A percentile compares a stretch with the other conserved stretches of the same genome.
Evolutionary conservation across 2,113 vertebrate genomes (phyloP).

Genomic region (Tonatia bakeri): DNA sequence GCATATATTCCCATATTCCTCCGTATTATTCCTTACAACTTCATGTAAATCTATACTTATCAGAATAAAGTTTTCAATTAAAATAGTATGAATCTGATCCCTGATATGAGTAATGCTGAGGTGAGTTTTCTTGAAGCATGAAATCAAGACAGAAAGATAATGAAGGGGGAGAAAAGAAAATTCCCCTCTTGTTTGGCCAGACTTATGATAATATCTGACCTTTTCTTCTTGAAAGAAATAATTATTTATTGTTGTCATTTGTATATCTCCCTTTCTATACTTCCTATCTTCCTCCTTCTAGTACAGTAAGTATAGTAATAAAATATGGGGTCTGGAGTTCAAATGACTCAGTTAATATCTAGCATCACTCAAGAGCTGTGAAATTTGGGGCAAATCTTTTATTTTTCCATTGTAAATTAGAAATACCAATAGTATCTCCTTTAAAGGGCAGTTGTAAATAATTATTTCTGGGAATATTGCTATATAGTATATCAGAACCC

Average conservation of each 20-base stretch:
- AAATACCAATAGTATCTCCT: not conserved
- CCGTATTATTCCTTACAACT: not conserved
- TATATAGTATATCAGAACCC: not conserved
- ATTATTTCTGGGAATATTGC: not conserved
- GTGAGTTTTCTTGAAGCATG: not conserved
- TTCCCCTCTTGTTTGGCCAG: not conserved
- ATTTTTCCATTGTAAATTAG: not conserved
- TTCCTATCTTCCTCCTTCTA: not conserved
- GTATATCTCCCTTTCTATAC: not conserved
- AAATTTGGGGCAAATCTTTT: not conserved
- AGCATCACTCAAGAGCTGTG: not conserved
- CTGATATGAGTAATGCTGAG: not conserved
- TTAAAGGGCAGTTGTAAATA: not conserved
- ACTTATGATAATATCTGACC: not conserved
- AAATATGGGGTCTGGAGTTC: not conserved
- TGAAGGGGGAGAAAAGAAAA: not conserved
- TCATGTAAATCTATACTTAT: not conserved
- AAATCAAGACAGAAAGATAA: not conserved
- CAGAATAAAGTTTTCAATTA: not conserved
- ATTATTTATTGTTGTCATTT: not conserved
- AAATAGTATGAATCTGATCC: not conserved
- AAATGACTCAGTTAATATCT: not conserved
- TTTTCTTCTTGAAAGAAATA: not conserved
- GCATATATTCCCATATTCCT: not conserved
- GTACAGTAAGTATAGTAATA: not conserved